A percentile compares a stretch with the other conserved stretches of the same genome.
Conservation (phyloP, 1,140 invertebrate genomes). For the Pseudomyrmex flavicornis region DNA sequence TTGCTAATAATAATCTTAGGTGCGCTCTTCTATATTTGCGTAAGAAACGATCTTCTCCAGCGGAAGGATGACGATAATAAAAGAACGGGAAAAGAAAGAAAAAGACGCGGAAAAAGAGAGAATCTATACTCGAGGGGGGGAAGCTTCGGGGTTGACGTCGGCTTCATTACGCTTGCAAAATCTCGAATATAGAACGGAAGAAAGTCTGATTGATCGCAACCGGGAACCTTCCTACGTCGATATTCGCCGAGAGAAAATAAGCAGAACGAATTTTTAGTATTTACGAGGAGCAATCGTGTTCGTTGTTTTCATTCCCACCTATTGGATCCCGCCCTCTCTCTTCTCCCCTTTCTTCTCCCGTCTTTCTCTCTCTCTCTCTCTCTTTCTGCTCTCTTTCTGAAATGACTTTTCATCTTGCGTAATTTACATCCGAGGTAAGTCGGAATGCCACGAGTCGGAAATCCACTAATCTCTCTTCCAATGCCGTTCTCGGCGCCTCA, state of each 20-base stretch:
- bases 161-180: constrained; percentile 45
- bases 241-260: constrained; percentile 27
- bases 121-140: constrained; percentile 2
- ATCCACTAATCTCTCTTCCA: neutral
- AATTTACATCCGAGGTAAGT: constrained; percentile 26
- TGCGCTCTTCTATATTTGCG: constrained; percentile 28
- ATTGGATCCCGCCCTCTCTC: neutral
- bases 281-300: constrained; percentile 22
- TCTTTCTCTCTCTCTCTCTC: no score
- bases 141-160: constrained; percentile 27
- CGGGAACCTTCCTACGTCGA: constrained; percentile 16
- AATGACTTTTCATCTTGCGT: constrained; percentile 29
- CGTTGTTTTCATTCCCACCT: constrained; percentile 34
- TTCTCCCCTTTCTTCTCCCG: no score
- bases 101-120: no score
- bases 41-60: constrained; percentile 2
- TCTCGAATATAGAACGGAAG: constrained; percentile 43
- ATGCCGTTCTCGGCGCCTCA: neutral
- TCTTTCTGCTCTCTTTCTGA: neutral
- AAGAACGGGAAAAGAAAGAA: neutral
- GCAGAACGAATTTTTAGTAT: constrained; percentile 31
- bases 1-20: constrained; percentile 47
- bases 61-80: constrained; percentile 36
- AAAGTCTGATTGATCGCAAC: constrained; percentile 31
- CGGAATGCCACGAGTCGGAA: neutral